Base-by-base conservation (phyloP, 2,888 invertebrate genomes). In the Galerucella calmariensis region DNA sequence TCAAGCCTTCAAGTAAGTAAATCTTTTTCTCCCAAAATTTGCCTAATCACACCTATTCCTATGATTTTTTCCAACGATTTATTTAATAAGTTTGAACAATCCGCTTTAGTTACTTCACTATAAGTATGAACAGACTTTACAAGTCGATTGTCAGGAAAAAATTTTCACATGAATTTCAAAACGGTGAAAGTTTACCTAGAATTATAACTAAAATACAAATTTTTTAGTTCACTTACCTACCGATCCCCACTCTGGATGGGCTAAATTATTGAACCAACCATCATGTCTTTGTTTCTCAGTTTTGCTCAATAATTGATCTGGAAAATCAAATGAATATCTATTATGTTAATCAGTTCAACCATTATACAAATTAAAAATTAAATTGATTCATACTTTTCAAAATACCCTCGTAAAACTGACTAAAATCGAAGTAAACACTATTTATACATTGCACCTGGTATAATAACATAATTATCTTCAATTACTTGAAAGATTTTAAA, bases 251-350 rank as follows among this genome's bases (percentile, higher is more conserved):
- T 95, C 93, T 59, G 97, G 97, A 89, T 98, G 97, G 11, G 97
- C 98, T 88, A 97, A 91, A 89, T 98, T 98, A 89, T 98, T 98
- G 88, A 96, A 98, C 97, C 97, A 98, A 84, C 98, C 98, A 91
- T 98, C 97, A 88, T 97, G 97, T 73, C 97, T 91, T 87, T 98
- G 98, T 86, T 95, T 96, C 87, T 97, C 96, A 81, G 92, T 93
- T 87, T 92, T 92, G 82, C 93, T 91, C 85, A 87, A 88, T 76
- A 88, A 62, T 62, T 73, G 77, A 59, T 81, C 82, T 82, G 78
- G 4, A 27, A 61, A 79, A 78, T 61, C 69, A 70, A 75, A 48
- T 1, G 11, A 5, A 12, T 46, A 46, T 46, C 2, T 46, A 46
- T 5, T 35, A 35, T 35, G 8, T 16, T 16, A 56, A 56, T 14